A percentile compares a stretch with the other conserved stretches of the same genome.
Evolutionary conservation across 2,888 invertebrate species (phyloP).

Genomic region (Notodonta ziczac): DNA sequence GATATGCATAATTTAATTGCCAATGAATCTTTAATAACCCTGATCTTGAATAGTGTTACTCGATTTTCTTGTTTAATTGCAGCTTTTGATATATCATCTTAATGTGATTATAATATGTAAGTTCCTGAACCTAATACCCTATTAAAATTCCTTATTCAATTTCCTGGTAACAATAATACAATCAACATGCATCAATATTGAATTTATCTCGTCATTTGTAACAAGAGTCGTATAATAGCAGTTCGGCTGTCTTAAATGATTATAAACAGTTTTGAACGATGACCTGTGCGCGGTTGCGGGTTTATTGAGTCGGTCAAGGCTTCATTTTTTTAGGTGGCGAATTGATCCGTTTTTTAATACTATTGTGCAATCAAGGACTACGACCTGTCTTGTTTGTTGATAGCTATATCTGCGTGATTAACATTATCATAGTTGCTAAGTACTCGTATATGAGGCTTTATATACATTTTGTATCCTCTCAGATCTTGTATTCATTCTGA

Average conservation of each 20-base stretch:
- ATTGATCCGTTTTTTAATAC: constrained; percentile 47
- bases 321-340: constrained; percentile 36
- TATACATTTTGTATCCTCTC: no score
- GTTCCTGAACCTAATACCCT: constrained; percentile 16
- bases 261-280: constrained; percentile 70
- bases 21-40: not conserved
- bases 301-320: constrained; percentile 63
- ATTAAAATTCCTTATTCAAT: constrained; percentile 16
- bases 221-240: constrained; percentile 38
- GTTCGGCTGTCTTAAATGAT: constrained; percentile 57
- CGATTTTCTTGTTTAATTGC: not conserved
- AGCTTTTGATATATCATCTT: not conserved
- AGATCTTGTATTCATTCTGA: no score
- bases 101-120: constrained; percentile 4
- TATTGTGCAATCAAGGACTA: constrained; percentile 43
- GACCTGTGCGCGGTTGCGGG: constrained; percentile 44
- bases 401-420: constrained; percentile 13
- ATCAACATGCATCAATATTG: constrained; percentile 8
- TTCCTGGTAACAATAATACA: constrained; percentile 24
- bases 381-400: constrained; percentile 31
- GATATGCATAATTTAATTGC: not conserved
- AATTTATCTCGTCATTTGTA: constrained; percentile 26
- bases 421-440: constrained; percentile 6
- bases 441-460: no score
- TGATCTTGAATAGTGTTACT: not conserved